Percentiles rank a stretch among this genome's conserved stretches.
phyloP scores from a whole-genome alignment of 2,888 invertebrate species.

The Esperia sulphurella region DNA sequence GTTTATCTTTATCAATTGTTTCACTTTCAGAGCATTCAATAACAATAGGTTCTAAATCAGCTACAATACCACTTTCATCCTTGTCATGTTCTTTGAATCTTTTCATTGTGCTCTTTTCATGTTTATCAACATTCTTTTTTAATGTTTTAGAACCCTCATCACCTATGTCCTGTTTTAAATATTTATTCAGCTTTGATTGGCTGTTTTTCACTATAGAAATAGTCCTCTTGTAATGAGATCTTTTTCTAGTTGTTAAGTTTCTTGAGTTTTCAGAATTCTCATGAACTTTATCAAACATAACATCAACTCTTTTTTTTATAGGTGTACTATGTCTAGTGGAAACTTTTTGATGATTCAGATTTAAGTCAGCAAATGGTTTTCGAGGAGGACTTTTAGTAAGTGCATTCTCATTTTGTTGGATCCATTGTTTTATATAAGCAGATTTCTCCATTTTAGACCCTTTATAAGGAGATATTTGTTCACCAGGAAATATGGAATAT shows the following conservation, averaged over 20 bases:
- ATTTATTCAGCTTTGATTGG: conserved; percentile 12
- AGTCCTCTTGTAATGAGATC: conserved; percentile 22
- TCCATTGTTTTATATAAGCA: conserved; percentile 56
- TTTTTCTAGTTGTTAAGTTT: conserved; percentile 7
- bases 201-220: conserved; percentile 8
- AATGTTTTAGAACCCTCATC: conserved; percentile 12
- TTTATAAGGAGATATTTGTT: conserved; percentile 28
- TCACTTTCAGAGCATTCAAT: conserved; percentile 49
- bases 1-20: conserved; percentile 52
- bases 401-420: conserved; percentile 37
- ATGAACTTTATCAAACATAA: conserved; percentile 9
- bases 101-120: not conserved
- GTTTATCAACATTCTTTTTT: conserved; percentile 10
- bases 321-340: not conserved
- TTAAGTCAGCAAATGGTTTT: conserved; percentile 54
- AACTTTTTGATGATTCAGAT: conserved; percentile 34
- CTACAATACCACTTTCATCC: conserved; percentile 54
- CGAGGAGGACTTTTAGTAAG: conserved; percentile 26
- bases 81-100: conserved; percentile 19
- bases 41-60: conserved; percentile 46
- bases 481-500: conserved; percentile 39
- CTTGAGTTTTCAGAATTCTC: conserved; percentile 7
- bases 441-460: conserved; percentile 46
- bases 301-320: conserved; percentile 8
- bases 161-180: not conserved